A percentile compares a stretch with the other conserved stretches of the same genome.
Evolutionary conservation across 2,888 invertebrate species (phyloP).

Genomic region (Muschampia plurimacula): DNA sequence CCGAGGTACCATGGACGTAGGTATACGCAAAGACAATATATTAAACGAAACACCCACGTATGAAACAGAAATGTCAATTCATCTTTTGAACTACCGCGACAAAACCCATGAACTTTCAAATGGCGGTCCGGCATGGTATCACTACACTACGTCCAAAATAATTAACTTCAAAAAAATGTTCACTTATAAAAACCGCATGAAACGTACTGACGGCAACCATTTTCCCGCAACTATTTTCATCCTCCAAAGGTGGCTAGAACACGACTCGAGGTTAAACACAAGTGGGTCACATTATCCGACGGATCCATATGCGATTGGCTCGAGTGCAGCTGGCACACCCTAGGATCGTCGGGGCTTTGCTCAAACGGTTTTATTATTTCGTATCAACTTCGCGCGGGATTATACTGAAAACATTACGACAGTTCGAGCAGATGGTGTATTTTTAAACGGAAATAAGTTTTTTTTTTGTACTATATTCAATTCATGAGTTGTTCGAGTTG

Average conservation of each 20-base stretch:
- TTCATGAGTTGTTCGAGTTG: no score
- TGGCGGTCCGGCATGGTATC: no score
- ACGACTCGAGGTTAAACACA: constrained; percentile 14
- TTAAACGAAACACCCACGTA: no score
- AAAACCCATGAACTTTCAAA: no score
- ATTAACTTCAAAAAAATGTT: background rate
- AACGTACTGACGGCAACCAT: background rate
- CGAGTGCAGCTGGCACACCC: constrained; percentile 23
- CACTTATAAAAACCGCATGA: background rate
- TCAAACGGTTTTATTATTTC: constrained; percentile 25
- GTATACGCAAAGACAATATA: no score
- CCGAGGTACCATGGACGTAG: no score
- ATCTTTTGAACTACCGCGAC: no score
- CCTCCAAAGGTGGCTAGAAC: background rate
- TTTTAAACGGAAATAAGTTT: no score
- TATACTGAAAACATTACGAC: background rate
- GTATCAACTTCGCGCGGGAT: constrained; percentile 16
- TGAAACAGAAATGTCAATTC: no score
- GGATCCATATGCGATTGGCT: constrained; percentile 23
- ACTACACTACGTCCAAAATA: no score
- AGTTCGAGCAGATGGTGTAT: background rate
- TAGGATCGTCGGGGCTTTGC: constrained; percentile 6
- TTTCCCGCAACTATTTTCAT: background rate
- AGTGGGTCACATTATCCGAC: constrained; percentile 28
- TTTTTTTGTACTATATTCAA: no score